Evolutionary conservation across 92 coral and sea anemone genomes (phyloP).

Genomic region (Siderastrea siderea): DNA sequence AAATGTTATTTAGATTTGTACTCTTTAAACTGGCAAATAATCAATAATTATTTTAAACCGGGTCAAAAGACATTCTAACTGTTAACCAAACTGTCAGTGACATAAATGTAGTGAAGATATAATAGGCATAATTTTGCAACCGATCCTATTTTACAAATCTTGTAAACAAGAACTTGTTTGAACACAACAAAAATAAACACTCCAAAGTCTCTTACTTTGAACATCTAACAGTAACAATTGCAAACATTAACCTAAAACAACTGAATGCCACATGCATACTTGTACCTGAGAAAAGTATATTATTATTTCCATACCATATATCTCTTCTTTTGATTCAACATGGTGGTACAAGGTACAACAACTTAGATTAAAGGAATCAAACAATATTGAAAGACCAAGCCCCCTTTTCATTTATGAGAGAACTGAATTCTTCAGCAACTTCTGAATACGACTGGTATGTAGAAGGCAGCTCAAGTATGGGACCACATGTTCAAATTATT

Average conservation of each 20-base stretch:
- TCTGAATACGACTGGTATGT: slow-evolving; percentile 60
- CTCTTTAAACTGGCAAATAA: neutral
- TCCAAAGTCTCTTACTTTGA: slow-evolving; percentile 9
- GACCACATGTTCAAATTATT: slow-evolving; percentile 56
- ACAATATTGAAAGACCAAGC: slow-evolving; percentile 46
- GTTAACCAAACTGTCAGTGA: slow-evolving; percentile 3
- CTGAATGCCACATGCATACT: neutral
- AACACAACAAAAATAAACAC: neutral
- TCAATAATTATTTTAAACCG: neutral
- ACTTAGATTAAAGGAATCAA: slow-evolving; percentile 39
- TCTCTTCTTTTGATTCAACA: neutral
- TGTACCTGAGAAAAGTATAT: neutral
- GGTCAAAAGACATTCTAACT: neutral
- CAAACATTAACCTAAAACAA: slow-evolving; percentile 1
- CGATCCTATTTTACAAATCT: no score
- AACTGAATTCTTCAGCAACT: slow-evolving; percentile 60
- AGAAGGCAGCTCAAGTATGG: slow-evolving; percentile 47
- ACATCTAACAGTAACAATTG: slow-evolving; percentile 5
- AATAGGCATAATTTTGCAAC: neutral
- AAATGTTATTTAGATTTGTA: neutral
- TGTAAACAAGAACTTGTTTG: neutral
- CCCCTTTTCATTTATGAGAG: slow-evolving; percentile 41
- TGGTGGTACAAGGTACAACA: neutral
- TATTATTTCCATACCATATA: neutral
- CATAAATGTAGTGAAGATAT: neutral